Evolutionary conservation across 2,888 invertebrate species (phyloP).

Genomic region (Pycnomerus fuliginosus): DNA sequence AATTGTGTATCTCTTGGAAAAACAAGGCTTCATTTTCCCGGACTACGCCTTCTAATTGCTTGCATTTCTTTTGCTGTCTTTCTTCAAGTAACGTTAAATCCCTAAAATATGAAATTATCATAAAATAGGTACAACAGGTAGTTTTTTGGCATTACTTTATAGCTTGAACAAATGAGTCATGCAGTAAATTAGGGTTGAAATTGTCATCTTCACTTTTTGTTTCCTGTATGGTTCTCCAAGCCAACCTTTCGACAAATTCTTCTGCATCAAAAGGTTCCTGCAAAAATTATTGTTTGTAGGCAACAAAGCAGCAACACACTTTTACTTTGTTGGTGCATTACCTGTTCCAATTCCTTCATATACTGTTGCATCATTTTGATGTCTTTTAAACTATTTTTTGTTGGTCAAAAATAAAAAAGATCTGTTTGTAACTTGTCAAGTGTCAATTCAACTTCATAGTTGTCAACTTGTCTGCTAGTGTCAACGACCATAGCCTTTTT

Average conservation of each 20-base stretch:
- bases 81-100: slow-evolving; percentile 74
- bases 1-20: slow-evolving; percentile 74
- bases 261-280: slow-evolving; percentile 97
- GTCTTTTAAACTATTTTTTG: background rate
- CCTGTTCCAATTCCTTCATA: slow-evolving; percentile 84
- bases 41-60: slow-evolving; percentile 75
- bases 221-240: slow-evolving; percentile 85
- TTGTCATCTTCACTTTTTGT: slow-evolving; percentile 65
- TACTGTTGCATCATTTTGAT: slow-evolving; percentile 79
- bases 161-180: slow-evolving; percentile 90
- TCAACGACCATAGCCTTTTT: too few species aligned
- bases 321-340: too few species aligned
- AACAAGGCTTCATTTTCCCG: slow-evolving; percentile 86
- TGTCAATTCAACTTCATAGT: too few species aligned
- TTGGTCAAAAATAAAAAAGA: background rate
- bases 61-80: slow-evolving; percentile 82
- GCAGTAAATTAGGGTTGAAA: slow-evolving; percentile 84
- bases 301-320: too few species aligned
- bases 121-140: slow-evolving; percentile 7
- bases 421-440: background rate
- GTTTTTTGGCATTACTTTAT: slow-evolving; percentile 67
- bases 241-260: slow-evolving; percentile 95
- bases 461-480: too few species aligned
- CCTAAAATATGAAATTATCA: slow-evolving; percentile 40
- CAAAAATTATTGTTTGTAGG: slow-evolving; percentile 3